Percentiles rank a stretch among this genome's conserved stretches.
phyloP scores from a whole-genome alignment of 2,797 vertebrate species.

The Enteromius paludinosus region DNA sequence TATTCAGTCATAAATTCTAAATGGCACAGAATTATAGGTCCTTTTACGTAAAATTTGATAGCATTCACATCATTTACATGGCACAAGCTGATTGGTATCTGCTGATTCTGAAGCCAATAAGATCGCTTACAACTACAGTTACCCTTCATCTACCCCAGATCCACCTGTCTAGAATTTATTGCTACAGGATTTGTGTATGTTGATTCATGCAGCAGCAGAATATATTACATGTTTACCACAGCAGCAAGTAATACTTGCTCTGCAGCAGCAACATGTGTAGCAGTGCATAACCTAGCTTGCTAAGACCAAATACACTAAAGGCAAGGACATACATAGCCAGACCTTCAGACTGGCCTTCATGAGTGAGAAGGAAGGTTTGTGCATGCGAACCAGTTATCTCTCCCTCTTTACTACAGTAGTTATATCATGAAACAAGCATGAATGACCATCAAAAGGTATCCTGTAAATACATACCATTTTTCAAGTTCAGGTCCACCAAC shows the following conservation, averaged over 20 bases:
- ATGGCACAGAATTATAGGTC: neutral
- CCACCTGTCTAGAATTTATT: neutral
- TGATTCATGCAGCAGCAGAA: neutral
- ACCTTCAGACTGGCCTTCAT: no score
- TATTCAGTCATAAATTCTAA: neutral
- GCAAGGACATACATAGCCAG: no score
- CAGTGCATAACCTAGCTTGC: neutral
- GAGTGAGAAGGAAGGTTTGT: no score
- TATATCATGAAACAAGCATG: no score
- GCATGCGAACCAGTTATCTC: no score
- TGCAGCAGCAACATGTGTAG: neutral
- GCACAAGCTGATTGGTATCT: neutral
- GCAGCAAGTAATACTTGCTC: neutral
- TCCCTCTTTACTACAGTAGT: no score
- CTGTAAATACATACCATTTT: no score
- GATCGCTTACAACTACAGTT: neutral
- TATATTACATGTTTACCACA: neutral
- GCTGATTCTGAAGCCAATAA: neutral
- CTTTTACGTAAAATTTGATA: neutral
- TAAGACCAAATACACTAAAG: neutral
- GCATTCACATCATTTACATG: neutral
- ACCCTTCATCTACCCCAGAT: neutral
- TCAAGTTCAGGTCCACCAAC: no score
- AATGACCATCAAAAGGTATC: no score
- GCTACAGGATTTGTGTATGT: neutral